These are phyloP conservation scores for Aerospiza tachiro DNA, from an alignment of 2,797 vertebrate species.

Conservation along the genomic window DNA sequence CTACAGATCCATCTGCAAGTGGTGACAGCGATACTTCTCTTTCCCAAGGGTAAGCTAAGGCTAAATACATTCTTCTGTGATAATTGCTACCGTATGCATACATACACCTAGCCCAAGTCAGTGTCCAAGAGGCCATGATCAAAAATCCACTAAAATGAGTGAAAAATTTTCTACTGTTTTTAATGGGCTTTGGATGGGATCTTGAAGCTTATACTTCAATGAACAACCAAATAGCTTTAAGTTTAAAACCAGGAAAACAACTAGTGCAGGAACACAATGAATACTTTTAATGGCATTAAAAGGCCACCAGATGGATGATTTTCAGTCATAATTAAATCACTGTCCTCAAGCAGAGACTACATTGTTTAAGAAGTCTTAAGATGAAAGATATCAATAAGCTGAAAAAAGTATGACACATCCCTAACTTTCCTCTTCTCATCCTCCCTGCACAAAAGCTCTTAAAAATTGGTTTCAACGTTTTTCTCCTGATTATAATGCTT, in stretches of 20 bases:
- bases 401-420: not conserved
- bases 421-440: not conserved
- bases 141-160: not conserved
- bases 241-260: not conserved
- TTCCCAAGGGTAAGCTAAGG: constrained; percentile 24
- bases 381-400: not conserved
- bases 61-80: not conserved
- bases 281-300: not conserved
- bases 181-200: not conserved
- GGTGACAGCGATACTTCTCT: not conserved
- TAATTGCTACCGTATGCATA: not conserved
- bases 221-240: not conserved
- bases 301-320: not conserved
- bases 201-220: not conserved
- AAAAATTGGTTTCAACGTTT: not conserved
- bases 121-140: not conserved
- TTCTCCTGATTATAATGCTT: not conserved
- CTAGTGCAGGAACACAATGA: not conserved
- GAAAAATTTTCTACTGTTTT: not conserved
- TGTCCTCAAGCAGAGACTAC: not conserved
- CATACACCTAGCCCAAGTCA: not conserved
- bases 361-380: not conserved
- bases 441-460: not conserved
- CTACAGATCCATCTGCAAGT: constrained; percentile 13
- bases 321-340: not conserved